Base-by-base conservation (phyloP, 37 sponge, comb jelly and placozoan genomes). In the Beroe forskalii region DNA sequence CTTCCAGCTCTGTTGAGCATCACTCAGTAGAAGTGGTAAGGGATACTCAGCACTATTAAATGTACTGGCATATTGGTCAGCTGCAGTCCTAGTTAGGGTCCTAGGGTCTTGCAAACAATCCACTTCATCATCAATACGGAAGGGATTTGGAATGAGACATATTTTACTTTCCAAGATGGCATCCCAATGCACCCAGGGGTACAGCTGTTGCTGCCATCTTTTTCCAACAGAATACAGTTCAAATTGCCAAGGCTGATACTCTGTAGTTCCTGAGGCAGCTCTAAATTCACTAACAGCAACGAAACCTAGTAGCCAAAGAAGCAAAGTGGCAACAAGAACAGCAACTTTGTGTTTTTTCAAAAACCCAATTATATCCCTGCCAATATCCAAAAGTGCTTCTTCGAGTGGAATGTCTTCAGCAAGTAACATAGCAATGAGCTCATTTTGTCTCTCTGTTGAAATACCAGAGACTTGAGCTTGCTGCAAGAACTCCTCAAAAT, bases 191-290 rank as follows among this genome's bases (percentile, higher is more conserved):
- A n/a, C n/a, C n/a, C n/a, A n/a, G n/a, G n/a, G n/a, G n/a, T n/a
- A n/a, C n/a, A 4, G 0, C 28, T 39, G 2, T 32, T 72, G 4
- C 39, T 72, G 75, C 37, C 40, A 38, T 19, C 0, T 40, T 25
- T 25, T 80, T 28, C 40, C 1, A 25, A 42, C 0, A 38, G 86
- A 43, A 1, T 43, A 41, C 55, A 80, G 39, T 37, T 80, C 86
- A 43, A 80, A 80, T 48, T 80, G 86, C 86, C 86, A 80, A 3
- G 86, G 86, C 86, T 80, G 86, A 44, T 80, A 80, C 4, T 80
- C 86, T 24, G 37, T 35, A 25, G 39, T n/a, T 23, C 86, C 86
- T 17, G 41, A 14, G 6, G 48, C 17, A 23, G 86, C 86, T 25
- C 55, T 41, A 23, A 6, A 44, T 48, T 80, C 86, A 30, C 28